phyloP scores from a whole-genome alignment of 1,140 invertebrate genomes.

The Onthophagus taurus region DNA sequence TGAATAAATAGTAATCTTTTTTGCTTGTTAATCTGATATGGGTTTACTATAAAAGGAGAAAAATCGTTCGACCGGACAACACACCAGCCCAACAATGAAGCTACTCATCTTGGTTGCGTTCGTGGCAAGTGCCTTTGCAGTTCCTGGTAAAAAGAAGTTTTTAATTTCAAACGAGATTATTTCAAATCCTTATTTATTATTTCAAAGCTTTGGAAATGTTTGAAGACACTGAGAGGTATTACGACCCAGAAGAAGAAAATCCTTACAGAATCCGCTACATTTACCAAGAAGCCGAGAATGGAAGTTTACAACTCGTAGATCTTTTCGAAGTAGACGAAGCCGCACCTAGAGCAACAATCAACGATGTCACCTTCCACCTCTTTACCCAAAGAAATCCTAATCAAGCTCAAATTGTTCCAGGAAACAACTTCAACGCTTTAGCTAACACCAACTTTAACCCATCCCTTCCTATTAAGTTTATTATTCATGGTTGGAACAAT shows the following conservation, averaged over 20 bases:
- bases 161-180: not conserved
- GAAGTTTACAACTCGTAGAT: not conserved
- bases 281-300: not conserved
- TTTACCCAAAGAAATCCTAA: not conserved
- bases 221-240: not conserved
- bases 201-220: not conserved
- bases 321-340: not conserved
- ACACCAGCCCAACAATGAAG: constrained; percentile 8
- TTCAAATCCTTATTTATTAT: not conserved
- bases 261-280: constrained; percentile 5
- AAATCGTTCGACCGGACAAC: too few species aligned
- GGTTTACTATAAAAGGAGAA: too few species aligned
- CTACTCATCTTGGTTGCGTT: not conserved
- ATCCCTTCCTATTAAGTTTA: not conserved
- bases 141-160: not conserved
- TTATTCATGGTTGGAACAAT: constrained; percentile 18
- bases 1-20: too few species aligned
- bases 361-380: not conserved
- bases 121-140: not conserved
- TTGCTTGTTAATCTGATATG: too few species aligned
- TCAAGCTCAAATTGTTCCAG: not conserved
- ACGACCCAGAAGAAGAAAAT: constrained; percentile 1
- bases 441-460: not conserved
- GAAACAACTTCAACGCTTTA: not conserved
- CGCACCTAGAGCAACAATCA: not conserved